A percentile compares a stretch with the other conserved stretches of the same genome.
phyloP scores from a whole-genome alignment of 2,113 vertebrate genomes.

The Podarcis raffonei region DNA sequence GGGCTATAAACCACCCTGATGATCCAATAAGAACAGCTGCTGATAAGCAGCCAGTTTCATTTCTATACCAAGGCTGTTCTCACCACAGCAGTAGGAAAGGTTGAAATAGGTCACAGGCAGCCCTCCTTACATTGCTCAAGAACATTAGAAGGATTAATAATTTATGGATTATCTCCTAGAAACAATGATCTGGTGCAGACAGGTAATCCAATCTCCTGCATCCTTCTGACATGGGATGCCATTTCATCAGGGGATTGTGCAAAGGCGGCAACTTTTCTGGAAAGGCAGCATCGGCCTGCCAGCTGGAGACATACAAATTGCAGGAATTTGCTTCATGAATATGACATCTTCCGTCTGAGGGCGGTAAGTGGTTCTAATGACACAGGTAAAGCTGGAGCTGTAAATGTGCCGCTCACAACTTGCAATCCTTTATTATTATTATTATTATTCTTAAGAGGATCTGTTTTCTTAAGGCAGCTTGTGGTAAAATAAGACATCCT shows the following conservation, averaged over 20 bases:
- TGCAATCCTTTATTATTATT: neutral
- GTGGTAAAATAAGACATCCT: slow-evolving; percentile 13
- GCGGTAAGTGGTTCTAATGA: slow-evolving; percentile 66
- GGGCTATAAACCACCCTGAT: slow-evolving; percentile 20
- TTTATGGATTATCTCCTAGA: slow-evolving; percentile 88
- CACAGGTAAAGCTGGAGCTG: slow-evolving; percentile 31
- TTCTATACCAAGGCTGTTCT: slow-evolving; percentile 54
- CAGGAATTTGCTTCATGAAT: slow-evolving; percentile 64
- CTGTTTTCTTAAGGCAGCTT: neutral
- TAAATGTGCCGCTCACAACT: slow-evolving; percentile 34
- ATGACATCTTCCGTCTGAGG: slow-evolving; percentile 55
- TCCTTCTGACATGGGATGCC: slow-evolving; percentile 68
- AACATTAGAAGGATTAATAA: slow-evolving; percentile 90
- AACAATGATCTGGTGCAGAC: slow-evolving; percentile 86
- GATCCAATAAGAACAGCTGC: slow-evolving; percentile 42
- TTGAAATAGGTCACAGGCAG: slow-evolving; percentile 75
- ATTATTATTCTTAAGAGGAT: slow-evolving; percentile 25
- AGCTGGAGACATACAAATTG: slow-evolving; percentile 58
- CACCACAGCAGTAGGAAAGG: slow-evolving; percentile 50
- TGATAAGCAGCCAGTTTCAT: slow-evolving; percentile 31
- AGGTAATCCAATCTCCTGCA: slow-evolving; percentile 85
- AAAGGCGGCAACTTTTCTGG: slow-evolving; percentile 68
- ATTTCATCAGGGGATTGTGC: slow-evolving; percentile 67
- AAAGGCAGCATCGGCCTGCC: slow-evolving; percentile 48
- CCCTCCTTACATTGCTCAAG: slow-evolving; percentile 74